These are phyloP conservation scores for Melanotus villosus DNA, from an alignment of 2,888 invertebrate species.

Conservation along the genomic window DNA sequence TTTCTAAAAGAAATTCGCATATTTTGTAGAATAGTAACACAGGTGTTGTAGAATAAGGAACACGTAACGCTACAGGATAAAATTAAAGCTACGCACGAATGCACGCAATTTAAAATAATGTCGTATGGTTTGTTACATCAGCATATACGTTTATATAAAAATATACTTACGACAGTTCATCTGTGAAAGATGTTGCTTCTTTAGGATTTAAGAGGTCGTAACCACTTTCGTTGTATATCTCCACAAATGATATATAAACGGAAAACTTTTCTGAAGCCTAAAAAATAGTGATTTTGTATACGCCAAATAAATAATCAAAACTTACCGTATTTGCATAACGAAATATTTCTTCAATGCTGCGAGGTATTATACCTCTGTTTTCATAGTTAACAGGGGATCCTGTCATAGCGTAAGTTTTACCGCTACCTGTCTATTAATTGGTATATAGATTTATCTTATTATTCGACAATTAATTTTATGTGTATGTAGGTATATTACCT, in stretches of 20 bases:
- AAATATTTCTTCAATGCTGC: conserved; percentile 70
- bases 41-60: too few species aligned
- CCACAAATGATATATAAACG: conserved; percentile 70
- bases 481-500: conserved; percentile 62
- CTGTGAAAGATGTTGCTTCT: conserved; percentile 63
- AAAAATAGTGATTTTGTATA: too few species aligned
- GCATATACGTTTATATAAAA: too few species aligned
- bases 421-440: conserved; percentile 70
- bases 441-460: too few species aligned
- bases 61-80: too few species aligned
- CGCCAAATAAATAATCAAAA: too few species aligned
- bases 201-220: conserved; percentile 70
- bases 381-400: conserved; percentile 67
- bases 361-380: conserved; percentile 70
- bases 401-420: conserved; percentile 71
- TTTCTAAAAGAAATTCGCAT: too few species aligned
- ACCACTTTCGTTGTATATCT: conserved; percentile 72
- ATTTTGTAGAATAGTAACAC: too few species aligned
- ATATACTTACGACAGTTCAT: conserved; percentile 69
- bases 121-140: too few species aligned
- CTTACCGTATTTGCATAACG: conserved; percentile 66
- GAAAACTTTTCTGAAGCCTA: conserved; percentile 64
- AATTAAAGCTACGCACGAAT: too few species aligned
- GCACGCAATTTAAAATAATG: too few species aligned
- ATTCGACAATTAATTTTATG: background rate